Evolutionary conservation across 2,888 invertebrate species (phyloP), one percentile per base, ranked within the genome.

Genomic region (Penaeus monodon): DNA sequence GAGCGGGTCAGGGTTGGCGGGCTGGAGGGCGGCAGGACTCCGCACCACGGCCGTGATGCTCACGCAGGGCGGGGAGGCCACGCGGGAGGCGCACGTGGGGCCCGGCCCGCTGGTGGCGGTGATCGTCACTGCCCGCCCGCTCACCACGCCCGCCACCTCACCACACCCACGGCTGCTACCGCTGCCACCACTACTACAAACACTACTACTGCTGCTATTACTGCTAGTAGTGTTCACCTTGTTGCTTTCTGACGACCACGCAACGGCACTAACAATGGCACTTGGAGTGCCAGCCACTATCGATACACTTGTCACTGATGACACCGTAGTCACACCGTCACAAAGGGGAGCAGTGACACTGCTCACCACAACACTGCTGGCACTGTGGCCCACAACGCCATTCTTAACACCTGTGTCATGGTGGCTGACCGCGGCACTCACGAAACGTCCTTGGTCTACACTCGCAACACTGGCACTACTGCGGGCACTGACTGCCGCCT

Each of bases 41-140:
- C 88, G 85, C 82, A 89, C 88, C 86, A 89, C 89, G 66, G 89
- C 89, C 81, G 89, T 89, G 80, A 89, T 89, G 88, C 89, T 89
- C 74, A 89, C 89, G 49, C 88, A 89, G 63, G 89, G 89, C 29
- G 89, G 89, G 22, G 89, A 89, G 57, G 89, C 89, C 76, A 88
- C 88, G 63, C 89, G 85, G 57, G 88, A 76, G 44, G 74, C 79
- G 66, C 84, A 63, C 24, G 83, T 79, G 84, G 89, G 89, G 38
- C 88, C 89, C 63, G 89, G 89, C 66, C 89, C 89, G 65, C 89
- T 89, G 22, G 89, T 89, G 57, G 89, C 89, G 29, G 89, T 89
- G 66, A 89, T 89, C 77, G 88, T 89, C 27, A 89, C 89, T 29
- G 89, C 89, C 33, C 89, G 85, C 38, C 85, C 85, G 49, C 89